These are phyloP conservation scores for Channa striata DNA, from an alignment of 2,797 vertebrate species.

Conservation along the genomic window DNA sequence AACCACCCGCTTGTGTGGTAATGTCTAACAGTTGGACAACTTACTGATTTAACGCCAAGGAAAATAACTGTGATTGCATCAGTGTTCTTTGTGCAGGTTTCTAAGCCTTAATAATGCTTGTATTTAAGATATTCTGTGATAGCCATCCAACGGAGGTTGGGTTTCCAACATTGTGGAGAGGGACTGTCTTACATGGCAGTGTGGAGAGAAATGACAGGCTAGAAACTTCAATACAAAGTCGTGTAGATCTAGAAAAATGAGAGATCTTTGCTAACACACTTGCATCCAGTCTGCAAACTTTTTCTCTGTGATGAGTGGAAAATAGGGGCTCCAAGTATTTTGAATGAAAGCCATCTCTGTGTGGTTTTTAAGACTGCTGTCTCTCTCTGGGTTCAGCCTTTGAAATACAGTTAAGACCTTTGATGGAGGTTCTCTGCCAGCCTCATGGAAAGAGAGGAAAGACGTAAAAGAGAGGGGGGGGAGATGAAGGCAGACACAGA, in stretches of 20 bases:
- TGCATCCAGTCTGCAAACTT: conserved; percentile 81
- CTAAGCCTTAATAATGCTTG: conserved; percentile 88
- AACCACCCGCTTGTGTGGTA: conserved; percentile 84
- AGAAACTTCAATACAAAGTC: conserved; percentile 72
- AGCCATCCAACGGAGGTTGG: conserved; percentile 67
- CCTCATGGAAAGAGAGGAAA: conserved; percentile 83
- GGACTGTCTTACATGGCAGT: conserved; percentile 71
- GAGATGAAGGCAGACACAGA: conserved; percentile 74
- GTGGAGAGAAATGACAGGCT: conserved; percentile 74
- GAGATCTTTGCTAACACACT: conserved; percentile 81
- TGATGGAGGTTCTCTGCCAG: conserved; percentile 85
- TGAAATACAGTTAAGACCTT: conserved; percentile 88
- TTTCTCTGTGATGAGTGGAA: conserved; percentile 86
- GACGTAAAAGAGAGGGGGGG: conserved; percentile 69
- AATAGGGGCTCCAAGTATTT: conserved; percentile 84
- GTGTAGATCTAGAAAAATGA: conserved; percentile 74
- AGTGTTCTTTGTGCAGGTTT: conserved; percentile 88
- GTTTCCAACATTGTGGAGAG: conserved; percentile 68
- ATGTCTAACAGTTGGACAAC: conserved; percentile 85
- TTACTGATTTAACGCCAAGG: conserved; percentile 88
- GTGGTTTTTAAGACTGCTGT: conserved; percentile 85
- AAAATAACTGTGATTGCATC: conserved; percentile 91
- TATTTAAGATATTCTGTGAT: conserved; percentile 87
- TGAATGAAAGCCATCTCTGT: conserved; percentile 85
- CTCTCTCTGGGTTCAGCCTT: conserved; percentile 83